Base-by-base conservation (phyloP, 2,113 vertebrate species). In the Dipodomys ordii region DNA sequence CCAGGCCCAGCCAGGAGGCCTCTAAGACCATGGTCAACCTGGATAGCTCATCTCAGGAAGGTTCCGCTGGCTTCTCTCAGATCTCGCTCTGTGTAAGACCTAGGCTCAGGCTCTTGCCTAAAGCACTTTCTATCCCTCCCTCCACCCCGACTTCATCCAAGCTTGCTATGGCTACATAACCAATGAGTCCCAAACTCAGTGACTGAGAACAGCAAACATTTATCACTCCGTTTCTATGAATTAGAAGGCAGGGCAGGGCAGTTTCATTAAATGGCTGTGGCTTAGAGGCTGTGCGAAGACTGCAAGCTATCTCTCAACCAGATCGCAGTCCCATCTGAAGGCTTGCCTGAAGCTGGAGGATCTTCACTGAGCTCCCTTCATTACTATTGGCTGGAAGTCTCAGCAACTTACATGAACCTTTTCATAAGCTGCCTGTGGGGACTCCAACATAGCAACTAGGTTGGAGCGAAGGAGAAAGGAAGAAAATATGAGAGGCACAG, bases 21-120 rank as follows among this genome's bases (percentile, higher is more conserved):
- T 57, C 53, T 57, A 57, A 13, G 53, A 13, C 57, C 11, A 27
- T 0, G 3, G 13, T 74, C 39, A 39, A 1, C 28, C 44, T 85
- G 62, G 32, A 12, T 13, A 44, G 80, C n/a, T 64, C n/a, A 27
- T 71, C 35, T 71, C 49, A 1, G 53, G 79, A 80, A n/a, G n/a
- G 6, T 69, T 53, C 39, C 82, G 32, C 12, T 7, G 15, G 84
- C 2, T 27, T 53, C 60, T 57, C 78, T 35, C 79, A 68, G 65
- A 39, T 49, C 18, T 18, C 0, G 2, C 19, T 18, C 67, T 5
- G 0, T 5, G 0, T 1, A 44, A 35, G 49, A 18, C 4, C 71
- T 35, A 53, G 68, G 69, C 25, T 86, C 20, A 74, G 2, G 35
- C 20, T 88, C 53, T 49, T 30, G 78, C 23, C 60, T n/a, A 3